A percentile compares a stretch with the other conserved stretches of the same genome.
phyloP scores from a whole-genome alignment of 1,140 invertebrate species.

The Venustaconcha ellipsiformis region DNA sequence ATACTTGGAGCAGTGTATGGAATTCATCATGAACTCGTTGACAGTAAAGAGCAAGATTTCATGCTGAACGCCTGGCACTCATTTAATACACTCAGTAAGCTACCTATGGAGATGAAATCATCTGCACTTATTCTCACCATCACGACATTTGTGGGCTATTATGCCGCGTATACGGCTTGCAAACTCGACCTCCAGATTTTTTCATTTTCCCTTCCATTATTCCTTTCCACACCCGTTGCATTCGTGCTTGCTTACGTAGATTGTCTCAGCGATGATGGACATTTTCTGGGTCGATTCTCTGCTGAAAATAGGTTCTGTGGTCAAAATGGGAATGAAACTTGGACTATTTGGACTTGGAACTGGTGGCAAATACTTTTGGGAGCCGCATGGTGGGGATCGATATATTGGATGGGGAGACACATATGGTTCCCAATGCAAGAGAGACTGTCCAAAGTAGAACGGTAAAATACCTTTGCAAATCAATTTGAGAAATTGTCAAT shows the following conservation, averaged over 20 bases:
- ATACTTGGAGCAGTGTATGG: too few species aligned
- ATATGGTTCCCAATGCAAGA: slow-evolving; percentile 24
- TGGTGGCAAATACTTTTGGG: background rate
- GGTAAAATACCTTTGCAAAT: background rate
- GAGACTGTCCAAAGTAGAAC: slow-evolving; percentile 22
- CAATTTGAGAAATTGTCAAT: too few species aligned
- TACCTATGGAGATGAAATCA: slow-evolving; percentile 3
- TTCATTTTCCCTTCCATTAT: slow-evolving; percentile 61
- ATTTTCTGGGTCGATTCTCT: slow-evolving; percentile 9
- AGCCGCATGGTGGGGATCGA: background rate
- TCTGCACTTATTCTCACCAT: slow-evolving; percentile 14
- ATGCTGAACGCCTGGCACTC: background rate
- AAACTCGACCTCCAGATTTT: slow-evolving; percentile 65
- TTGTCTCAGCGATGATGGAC: slow-evolving; percentile 17
- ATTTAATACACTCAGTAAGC: background rate
- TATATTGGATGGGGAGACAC: slow-evolving; percentile 25
- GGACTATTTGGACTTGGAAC: background rate
- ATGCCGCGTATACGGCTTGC: slow-evolving; percentile 56
- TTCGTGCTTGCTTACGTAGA: slow-evolving; percentile 45
- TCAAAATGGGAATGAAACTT: background rate
- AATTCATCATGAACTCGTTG: too few species aligned
- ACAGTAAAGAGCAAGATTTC: too few species aligned
- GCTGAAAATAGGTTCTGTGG: background rate
- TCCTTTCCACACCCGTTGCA: slow-evolving; percentile 55
- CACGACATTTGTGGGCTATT: slow-evolving; percentile 18